A percentile compares a stretch with the other conserved stretches of the same genome.
phyloP scores from a whole-genome alignment of 1,140 invertebrate species.

The Dufourea novaeangliae region DNA sequence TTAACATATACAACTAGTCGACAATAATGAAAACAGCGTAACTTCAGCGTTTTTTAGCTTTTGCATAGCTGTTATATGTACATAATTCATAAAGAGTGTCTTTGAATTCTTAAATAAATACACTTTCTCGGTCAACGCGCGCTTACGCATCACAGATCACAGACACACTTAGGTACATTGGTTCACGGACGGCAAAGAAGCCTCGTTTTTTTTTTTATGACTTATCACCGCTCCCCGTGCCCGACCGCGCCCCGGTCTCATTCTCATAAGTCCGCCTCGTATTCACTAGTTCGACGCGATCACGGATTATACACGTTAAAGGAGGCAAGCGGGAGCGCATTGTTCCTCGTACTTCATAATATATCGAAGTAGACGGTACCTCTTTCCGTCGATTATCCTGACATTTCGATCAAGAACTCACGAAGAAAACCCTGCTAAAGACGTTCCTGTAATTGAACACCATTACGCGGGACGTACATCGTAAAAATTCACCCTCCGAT shows the following conservation, averaged over 20 bases:
- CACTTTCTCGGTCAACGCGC: slow-evolving; percentile 51
- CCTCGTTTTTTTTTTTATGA: slow-evolving; percentile 25
- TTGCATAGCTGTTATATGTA: slow-evolving; percentile 50
- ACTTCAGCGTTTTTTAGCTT: slow-evolving; percentile 33
- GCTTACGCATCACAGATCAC: slow-evolving; percentile 70
- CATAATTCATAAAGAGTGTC: slow-evolving; percentile 43
- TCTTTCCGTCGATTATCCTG: background rate
- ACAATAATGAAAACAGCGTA: slow-evolving; percentile 24
- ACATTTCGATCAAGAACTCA: background rate
- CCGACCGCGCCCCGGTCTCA: slow-evolving; percentile 10
- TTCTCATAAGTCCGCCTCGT: slow-evolving; percentile 34
- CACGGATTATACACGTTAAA: slow-evolving; percentile 1
- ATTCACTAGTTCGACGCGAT: slow-evolving; percentile 10
- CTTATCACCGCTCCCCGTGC: slow-evolving; percentile 30
- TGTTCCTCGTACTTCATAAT: background rate
- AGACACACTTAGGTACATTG: slow-evolving; percentile 78
- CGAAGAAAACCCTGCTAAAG: background rate
- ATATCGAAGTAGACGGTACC: background rate
- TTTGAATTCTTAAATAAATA: slow-evolving; percentile 61
- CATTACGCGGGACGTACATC: background rate
- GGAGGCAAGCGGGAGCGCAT: background rate
- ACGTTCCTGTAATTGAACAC: background rate
- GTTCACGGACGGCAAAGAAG: slow-evolving; percentile 52
- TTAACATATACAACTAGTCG: slow-evolving; percentile 42
- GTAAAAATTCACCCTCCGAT: background rate